These are phyloP conservation scores for Pipistrellus nathusii DNA, from an alignment of 2,797 vertebrate species.

Conservation along the genomic window DNA sequence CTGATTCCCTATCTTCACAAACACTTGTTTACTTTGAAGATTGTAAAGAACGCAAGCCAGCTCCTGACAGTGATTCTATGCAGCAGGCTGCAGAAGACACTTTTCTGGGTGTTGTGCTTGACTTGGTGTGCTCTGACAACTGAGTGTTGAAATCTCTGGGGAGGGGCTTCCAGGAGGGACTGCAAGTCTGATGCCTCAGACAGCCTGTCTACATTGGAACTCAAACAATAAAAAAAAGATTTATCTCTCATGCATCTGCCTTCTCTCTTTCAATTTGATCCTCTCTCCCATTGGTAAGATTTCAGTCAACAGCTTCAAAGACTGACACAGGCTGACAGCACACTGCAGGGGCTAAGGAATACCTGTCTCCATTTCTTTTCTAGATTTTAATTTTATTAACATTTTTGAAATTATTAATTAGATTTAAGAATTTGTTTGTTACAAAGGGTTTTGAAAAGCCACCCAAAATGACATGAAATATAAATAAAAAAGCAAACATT, in stretches of 20 bases:
- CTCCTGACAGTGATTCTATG: constrained; percentile 19
- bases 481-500: not conserved
- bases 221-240: constrained; percentile 57
- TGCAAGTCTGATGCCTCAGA: not conserved
- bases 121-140: constrained; percentile 57
- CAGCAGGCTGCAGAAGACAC: not conserved
- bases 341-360: not conserved
- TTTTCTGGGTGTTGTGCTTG: not conserved
- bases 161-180: not conserved
- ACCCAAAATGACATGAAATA: not conserved
- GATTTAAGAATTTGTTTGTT: not conserved
- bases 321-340: constrained; percentile 33
- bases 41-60: not conserved
- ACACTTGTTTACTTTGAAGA: constrained; percentile 11
- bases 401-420: not conserved
- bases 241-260: constrained; percentile 60
- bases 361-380: not conserved
- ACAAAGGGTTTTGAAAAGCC: not conserved
- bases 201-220: constrained; percentile 64
- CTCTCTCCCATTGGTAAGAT: not conserved
- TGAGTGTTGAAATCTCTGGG: constrained; percentile 60
- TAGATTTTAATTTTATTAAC: not conserved
- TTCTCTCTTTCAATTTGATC: constrained; percentile 55
- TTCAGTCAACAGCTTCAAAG: constrained; percentile 63
- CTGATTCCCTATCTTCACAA: not conserved